Evolutionary conservation across 2,888 invertebrate species (phyloP), one percentile per base, ranked within the genome.

Genomic region (Machimus rusticus): DNA sequence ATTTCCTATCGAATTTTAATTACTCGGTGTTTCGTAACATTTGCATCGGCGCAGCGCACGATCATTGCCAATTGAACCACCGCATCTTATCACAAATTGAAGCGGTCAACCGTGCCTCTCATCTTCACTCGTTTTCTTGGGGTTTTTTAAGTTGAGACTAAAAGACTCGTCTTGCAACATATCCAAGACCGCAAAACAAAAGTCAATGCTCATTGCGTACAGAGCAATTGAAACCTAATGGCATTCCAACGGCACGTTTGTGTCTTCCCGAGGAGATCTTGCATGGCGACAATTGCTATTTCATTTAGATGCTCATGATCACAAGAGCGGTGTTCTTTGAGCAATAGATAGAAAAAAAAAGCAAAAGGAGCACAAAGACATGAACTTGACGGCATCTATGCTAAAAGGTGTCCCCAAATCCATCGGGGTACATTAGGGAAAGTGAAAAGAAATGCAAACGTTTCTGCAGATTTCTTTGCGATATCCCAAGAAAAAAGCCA

Each of bases 401-500:
- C 66, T 66, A 66, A 39, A 5, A 28, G 55, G 16, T 46, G 81
- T 81, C 55, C 81, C 81, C 81, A 81, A 55, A 81, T 31, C 51
- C 31, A 51, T 31, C 55, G 16, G 55, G 39, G 51, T 8, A 34
- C 39, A 14, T 19, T 84, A 66, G 84, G 57, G 57, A 84, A 66
- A 84, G 84, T 74, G 23, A 66, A 66, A 84, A 84, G 66, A 84
- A 84, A 84, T 84, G 66, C 84, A 84, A 57, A 66, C 34, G n/a
- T 8, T 66, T 31, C 31, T 57, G 31, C 81, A 81, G 51, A 39
- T 78, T 78, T 78, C 39, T 81, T 66, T 34, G 66, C 14, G 51
- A 5, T 16, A 34, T 66, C 66, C 66, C 34, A 66, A 31, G 37
- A 19, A 84, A 66, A 84, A 51, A 66, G 23, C 66, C 8, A 66